phyloP scores from a whole-genome alignment of 2,888 invertebrate genomes.

The Ophraella communa region DNA sequence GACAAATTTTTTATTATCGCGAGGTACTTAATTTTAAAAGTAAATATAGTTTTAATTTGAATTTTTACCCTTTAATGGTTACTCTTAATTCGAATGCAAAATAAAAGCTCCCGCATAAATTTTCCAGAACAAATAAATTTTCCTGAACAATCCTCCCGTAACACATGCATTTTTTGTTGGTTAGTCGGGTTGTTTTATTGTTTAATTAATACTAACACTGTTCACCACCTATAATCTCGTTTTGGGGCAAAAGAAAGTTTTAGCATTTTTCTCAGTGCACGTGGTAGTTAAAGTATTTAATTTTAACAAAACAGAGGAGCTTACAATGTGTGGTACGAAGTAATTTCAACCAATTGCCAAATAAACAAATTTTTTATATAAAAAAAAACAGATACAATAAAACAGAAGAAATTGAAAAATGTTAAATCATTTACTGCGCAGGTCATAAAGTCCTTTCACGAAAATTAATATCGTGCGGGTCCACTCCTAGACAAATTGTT shows the following conservation, averaged over 20 bases:
- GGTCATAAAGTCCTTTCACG: too few relatives aligned
- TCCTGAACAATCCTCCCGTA: background rate
- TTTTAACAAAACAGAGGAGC: background rate
- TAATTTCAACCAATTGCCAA: too few relatives aligned
- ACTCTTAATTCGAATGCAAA: background rate
- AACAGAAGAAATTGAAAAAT: too few relatives aligned
- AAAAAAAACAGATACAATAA: too few relatives aligned
- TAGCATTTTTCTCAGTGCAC: background rate
- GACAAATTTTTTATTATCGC: background rate
- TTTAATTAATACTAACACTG: constrained; percentile 1
- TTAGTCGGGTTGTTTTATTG: background rate
- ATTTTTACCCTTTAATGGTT: background rate
- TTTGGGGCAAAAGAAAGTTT: background rate
- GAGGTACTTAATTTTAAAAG: background rate
- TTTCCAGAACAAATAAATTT: background rate
- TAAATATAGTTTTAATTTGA: background rate
- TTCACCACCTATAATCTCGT: background rate
- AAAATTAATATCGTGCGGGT: too few relatives aligned
- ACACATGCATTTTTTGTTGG: background rate
- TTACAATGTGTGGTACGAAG: too few relatives aligned
- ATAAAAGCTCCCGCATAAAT: background rate
- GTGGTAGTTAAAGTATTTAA: background rate
- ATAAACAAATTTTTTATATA: too few relatives aligned
- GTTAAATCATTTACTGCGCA: too few relatives aligned
- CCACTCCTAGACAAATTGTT: too few relatives aligned